Conservation (phyloP, 2,797 vertebrate species). For the Ambastaia sidthimunki region DNA sequence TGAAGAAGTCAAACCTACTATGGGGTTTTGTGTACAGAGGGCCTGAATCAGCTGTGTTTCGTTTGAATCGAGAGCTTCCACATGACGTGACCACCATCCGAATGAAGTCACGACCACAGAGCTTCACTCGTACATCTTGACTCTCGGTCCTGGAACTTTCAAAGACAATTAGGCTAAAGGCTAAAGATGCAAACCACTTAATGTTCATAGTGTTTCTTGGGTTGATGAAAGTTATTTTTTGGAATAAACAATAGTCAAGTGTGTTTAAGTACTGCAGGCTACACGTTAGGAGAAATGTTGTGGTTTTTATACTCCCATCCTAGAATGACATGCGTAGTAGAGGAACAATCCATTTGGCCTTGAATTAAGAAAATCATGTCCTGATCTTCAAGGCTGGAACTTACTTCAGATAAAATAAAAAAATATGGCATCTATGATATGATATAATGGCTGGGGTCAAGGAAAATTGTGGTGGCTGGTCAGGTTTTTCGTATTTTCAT, state of each 20-base stretch:
- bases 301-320: constrained; percentile 51
- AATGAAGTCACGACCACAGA: constrained; percentile 78
- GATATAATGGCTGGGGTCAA: constrained; percentile 36
- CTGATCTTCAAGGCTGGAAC: constrained; percentile 75
- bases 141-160: constrained; percentile 44
- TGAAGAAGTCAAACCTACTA: constrained; percentile 35
- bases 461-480: constrained; percentile 12
- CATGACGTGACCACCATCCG: constrained; percentile 72
- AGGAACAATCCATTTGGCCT: constrained; percentile 66
- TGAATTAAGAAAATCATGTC: constrained; percentile 74
- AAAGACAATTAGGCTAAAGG: constrained; percentile 63
- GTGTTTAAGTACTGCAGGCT: constrained; percentile 2
- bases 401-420: constrained; percentile 68
- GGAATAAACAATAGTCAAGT: neutral
- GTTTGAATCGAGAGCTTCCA: constrained; percentile 70
- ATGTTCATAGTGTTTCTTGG: constrained; percentile 60
- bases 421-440: constrained; percentile 56
- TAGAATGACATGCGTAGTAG: constrained; percentile 29
- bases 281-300: neutral
- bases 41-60: constrained; percentile 49
- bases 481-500: constrained; percentile 22
- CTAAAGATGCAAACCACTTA: constrained; percentile 64
- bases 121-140: constrained; percentile 73
- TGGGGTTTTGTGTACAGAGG: neutral
- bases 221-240: neutral